A percentile compares a stretch with the other conserved stretches of the same genome.
phyloP scores from a whole-genome alignment of 2,888 invertebrate genomes.

The Autographa pulchrina region DNA sequence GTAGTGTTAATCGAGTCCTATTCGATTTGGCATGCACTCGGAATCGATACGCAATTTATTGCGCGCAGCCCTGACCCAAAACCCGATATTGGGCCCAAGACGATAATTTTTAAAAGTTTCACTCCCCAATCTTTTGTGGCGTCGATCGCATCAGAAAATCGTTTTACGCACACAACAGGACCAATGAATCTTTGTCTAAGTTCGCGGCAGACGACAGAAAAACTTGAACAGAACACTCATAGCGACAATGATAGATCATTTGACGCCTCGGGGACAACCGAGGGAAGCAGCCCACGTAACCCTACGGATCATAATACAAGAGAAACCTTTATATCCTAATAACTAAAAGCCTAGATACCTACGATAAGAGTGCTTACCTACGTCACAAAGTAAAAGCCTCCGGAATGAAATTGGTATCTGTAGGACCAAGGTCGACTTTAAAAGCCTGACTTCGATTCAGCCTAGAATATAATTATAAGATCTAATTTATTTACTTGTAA shows the following conservation, averaged over 20 bases:
- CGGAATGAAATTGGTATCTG: slow-evolving; percentile 45
- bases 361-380: slow-evolving; percentile 50
- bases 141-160: slow-evolving; percentile 63
- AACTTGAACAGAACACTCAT: slow-evolving; percentile 60
- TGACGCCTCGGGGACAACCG: slow-evolving; percentile 37
- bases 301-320: slow-evolving; percentile 41
- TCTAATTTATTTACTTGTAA: slow-evolving; percentile 34
- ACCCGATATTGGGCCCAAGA: slow-evolving; percentile 59
- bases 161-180: slow-evolving; percentile 65
- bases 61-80: slow-evolving; percentile 48
- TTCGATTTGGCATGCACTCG: slow-evolving; percentile 52
- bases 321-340: slow-evolving; percentile 33
- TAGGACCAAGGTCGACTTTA: slow-evolving; percentile 43
- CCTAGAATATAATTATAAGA: slow-evolving; percentile 20
- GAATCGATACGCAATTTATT: slow-evolving; percentile 61
- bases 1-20: slow-evolving; percentile 47
- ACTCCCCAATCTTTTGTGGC: slow-evolving; percentile 53
- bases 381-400: slow-evolving; percentile 53
- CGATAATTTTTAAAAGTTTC: slow-evolving; percentile 68
- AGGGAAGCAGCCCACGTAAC: slow-evolving; percentile 27
- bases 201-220: slow-evolving; percentile 65
- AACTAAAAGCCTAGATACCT: slow-evolving; percentile 37
- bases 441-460: slow-evolving; percentile 25
- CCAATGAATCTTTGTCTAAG: slow-evolving; percentile 73
- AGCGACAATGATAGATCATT: slow-evolving; percentile 57